A percentile compares a stretch with the other conserved stretches of the same genome.
Conservation (phyloP, 2,113 vertebrate species). For the Nesoenas mayeri region DNA sequence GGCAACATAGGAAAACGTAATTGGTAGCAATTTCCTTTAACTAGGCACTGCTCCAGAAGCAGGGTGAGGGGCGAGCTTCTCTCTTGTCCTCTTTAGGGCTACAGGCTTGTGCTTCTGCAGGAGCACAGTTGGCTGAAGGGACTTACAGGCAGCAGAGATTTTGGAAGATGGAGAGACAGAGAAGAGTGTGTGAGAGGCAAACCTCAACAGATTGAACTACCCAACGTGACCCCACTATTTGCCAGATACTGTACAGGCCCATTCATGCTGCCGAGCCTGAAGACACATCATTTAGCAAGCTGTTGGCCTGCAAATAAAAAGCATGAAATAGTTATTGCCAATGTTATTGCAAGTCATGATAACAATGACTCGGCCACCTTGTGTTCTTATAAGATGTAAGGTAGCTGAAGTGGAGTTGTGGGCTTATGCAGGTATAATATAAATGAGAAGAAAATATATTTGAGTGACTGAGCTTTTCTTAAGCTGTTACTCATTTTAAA, state of each 20-base stretch:
- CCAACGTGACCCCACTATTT: not conserved
- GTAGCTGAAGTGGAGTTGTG: not conserved
- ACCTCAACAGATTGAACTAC: not conserved
- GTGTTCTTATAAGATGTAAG: not conserved
- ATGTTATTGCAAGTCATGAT: not conserved
- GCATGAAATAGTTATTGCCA: not conserved
- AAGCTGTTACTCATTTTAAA: not conserved
- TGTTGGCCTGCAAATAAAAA: not conserved
- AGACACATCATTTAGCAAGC: not conserved
- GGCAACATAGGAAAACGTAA: not conserved
- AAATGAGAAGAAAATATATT: not conserved
- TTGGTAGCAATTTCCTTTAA: not conserved
- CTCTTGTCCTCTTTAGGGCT: not conserved
- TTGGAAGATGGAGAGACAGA: not conserved
- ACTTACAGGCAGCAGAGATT: not conserved
- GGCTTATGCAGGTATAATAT: not conserved
- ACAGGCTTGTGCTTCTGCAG: not conserved
- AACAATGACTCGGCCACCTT: not conserved
- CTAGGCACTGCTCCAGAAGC: not conserved
- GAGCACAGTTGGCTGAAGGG: not conserved
- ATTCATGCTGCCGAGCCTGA: not conserved
- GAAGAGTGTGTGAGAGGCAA: not conserved
- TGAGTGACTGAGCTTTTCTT: not conserved
- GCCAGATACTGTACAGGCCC: not conserved
- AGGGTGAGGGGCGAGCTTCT: not conserved